Evolutionary conservation across 2,888 invertebrate genomes (phyloP).

Genomic region (Leptinotarsa juncta): DNA sequence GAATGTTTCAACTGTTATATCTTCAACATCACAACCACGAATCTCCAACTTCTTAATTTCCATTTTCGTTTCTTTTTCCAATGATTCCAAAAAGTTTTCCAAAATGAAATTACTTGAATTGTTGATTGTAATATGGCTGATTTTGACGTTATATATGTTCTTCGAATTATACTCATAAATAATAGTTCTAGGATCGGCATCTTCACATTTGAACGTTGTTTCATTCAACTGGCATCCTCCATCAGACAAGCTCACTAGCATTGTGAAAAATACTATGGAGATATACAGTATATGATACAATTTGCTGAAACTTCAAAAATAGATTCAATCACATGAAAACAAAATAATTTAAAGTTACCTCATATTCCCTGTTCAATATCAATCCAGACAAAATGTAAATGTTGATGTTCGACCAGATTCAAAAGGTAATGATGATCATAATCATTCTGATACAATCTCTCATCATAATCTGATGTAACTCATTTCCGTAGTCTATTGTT

Average conservation of each 20-base stretch:
- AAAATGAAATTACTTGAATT: background rate
- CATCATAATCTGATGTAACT: background rate
- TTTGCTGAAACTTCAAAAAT: background rate
- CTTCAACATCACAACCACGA: constrained; percentile 25
- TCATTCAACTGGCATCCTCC: constrained; percentile 9
- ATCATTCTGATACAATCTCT: background rate
- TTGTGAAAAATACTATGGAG: background rate
- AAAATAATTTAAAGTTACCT: background rate
- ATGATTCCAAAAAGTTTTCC: constrained; percentile 2
- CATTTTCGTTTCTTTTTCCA: constrained; percentile 21
- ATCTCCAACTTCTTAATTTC: constrained; percentile 25
- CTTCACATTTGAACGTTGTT: constrained; percentile 6
- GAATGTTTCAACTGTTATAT: constrained; percentile 26
- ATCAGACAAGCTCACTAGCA: background rate
- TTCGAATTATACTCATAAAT: constrained; percentile 22
- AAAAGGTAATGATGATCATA: background rate
- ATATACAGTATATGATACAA: no score
- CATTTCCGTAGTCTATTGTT: background rate
- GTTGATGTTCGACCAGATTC: background rate
- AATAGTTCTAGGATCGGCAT: constrained; percentile 5
- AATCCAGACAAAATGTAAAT: background rate
- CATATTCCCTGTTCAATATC: background rate
- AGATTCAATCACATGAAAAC: background rate
- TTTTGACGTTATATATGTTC: constrained; percentile 6
- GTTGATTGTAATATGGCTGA: constrained; percentile 12